Base-by-base conservation (phyloP, 2,888 invertebrate species). In the Dimorphilus gyrociliatus region DNA sequence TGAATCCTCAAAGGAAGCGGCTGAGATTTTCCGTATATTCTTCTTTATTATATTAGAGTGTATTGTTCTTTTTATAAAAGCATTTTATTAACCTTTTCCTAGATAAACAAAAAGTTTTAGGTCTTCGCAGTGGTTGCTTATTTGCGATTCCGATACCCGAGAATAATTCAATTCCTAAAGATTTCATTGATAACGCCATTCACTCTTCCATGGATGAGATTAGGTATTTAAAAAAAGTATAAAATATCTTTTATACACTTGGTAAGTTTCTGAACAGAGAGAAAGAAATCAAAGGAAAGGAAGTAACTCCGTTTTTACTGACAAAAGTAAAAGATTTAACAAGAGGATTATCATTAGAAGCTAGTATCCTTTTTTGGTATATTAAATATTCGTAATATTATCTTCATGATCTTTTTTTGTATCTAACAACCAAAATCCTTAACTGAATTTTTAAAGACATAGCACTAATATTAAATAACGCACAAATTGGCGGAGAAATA, bases 391-490 rank as follows among this genome's bases (percentile, higher is more conserved):
- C n/a, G n/a, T n/a, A n/a, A n/a, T n/a, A n/a, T n/a, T n/a, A n/a
- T n/a, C n/a, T n/a, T n/a, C n/a, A n/a, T n/a, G n/a, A n/a, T n/a
- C n/a, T n/a, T n/a, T n/a, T n/a, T n/a, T n/a, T n/a, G n/a, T n/a
- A n/a, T n/a, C n/a, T n/a, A n/a, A n/a, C n/a, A n/a, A n/a, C n/a
- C n/a, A n/a, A n/a, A n/a, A n/a, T n/a, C n/a, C n/a, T n/a, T n/a
- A n/a, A n/a, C n/a, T n/a, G n/a, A n/a, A n/a, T n/a, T n/a, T n/a
- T n/a, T n/a, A n/a, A n/a, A n/a, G n/a, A n/a, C n/a, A 77, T 85
- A 46, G 82, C 79, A 17, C 69, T 97, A 34, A 77, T 97, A 50
- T 76, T 81, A 67, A 86, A 92, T 65, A 94, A 94, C 65, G 92
- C 88, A 2, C 34, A 17, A 10, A 46, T 57, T 12, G 61, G 56